Conservation (phyloP, 2,113 vertebrate species). For the Hyperoodon ampullatus region DNA sequence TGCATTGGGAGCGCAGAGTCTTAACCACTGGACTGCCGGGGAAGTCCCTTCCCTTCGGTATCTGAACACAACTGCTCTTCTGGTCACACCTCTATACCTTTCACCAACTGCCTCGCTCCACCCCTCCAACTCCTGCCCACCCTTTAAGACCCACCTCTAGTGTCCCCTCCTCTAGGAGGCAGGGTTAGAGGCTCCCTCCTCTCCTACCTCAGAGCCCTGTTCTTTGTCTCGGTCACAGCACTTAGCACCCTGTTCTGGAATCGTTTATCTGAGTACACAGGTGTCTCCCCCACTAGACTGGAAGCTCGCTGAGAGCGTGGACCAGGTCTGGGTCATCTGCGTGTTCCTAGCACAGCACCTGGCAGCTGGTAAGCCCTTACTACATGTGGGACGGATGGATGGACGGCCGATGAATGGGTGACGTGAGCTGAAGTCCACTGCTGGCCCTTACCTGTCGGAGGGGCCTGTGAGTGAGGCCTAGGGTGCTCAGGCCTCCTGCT, state of each 20-base stretch:
- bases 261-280: background rate
- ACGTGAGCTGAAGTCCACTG: background rate
- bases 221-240: background rate
- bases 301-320: background rate
- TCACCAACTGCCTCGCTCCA: background rate
- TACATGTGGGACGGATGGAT: background rate
- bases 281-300: background rate
- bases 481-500: conserved; percentile 73
- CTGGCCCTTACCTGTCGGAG: conserved; percentile 71
- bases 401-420: background rate
- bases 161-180: background rate
- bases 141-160: background rate
- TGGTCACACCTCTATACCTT: background rate
- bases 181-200: background rate
- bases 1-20: too few relatives aligned
- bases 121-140: background rate
- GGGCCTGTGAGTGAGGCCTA: conserved; percentile 76
- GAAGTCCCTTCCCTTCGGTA: background rate
- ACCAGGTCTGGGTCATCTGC: background rate
- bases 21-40: too few relatives aligned
- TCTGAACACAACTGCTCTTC: background rate
- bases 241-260: background rate
- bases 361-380: background rate
- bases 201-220: background rate
- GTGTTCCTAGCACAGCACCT: background rate